These are phyloP conservation scores for Drosophila bifasciata DNA, from an alignment of 1,140 invertebrate genomes.

Conservation along the genomic window DNA sequence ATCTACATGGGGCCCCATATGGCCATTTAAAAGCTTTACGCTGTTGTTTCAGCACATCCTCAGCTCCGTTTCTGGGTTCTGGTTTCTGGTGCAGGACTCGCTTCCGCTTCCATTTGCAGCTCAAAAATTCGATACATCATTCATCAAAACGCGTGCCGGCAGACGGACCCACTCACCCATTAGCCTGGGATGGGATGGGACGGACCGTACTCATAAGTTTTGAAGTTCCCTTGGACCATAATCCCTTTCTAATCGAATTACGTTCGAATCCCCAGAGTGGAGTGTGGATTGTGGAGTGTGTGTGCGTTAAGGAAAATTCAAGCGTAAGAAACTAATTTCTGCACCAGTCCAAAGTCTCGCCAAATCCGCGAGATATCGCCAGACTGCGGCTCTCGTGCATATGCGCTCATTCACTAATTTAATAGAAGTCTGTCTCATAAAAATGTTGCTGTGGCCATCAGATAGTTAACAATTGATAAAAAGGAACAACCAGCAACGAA, in stretches of 20 bases:
- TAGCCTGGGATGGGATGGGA: constrained; percentile 23
- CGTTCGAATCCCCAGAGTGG: constrained; percentile 64
- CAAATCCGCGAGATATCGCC: constrained; percentile 51
- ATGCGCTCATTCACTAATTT: constrained; percentile 72
- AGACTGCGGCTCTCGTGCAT: constrained; percentile 53
- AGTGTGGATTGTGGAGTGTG: constrained; percentile 3
- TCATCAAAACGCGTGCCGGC: constrained; percentile 71
- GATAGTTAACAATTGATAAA: constrained; percentile 77
- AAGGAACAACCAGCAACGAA: constrained; percentile 48
- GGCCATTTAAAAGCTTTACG: constrained; percentile 77
- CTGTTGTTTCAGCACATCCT: constrained; percentile 74
- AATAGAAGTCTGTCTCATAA: constrained; percentile 71
- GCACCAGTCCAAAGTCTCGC: constrained; percentile 37
- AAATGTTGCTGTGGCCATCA: constrained; percentile 72
- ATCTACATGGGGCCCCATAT: constrained; percentile 54
- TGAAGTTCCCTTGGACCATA: constrained; percentile 50
- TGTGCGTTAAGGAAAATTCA: constrained; percentile 76
- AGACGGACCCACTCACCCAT: constrained; percentile 45
- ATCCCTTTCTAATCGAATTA: constrained; percentile 82
- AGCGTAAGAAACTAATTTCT: constrained; percentile 82
- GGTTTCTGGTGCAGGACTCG: constrained; percentile 7
- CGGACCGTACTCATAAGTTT: constrained; percentile 46
- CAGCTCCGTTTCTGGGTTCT: constrained; percentile 1
- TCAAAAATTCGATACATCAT: constrained; percentile 81
- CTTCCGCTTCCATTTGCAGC: constrained; percentile 61